These are phyloP conservation scores for Coptotermes formosanus DNA, from an alignment of 1,140 invertebrate species.

Conservation along the genomic window DNA sequence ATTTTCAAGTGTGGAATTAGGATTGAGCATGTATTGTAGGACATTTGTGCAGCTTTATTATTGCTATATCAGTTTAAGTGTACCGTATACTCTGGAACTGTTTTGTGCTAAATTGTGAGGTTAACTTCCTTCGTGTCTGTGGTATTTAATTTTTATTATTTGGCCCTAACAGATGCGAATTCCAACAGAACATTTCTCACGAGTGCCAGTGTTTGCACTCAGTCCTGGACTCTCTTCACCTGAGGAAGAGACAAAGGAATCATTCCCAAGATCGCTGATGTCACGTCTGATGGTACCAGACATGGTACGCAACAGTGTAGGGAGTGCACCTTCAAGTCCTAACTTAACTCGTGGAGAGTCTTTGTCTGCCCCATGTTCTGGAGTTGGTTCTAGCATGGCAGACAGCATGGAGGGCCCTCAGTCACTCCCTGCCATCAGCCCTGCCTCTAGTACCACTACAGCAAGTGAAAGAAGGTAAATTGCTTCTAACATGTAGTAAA, in stretches of 20 bases:
- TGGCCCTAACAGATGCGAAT: constrained; percentile 78
- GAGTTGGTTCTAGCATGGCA: constrained; percentile 42
- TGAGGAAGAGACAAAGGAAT: constrained; percentile 59
- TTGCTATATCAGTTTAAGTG: too few species aligned
- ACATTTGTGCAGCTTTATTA: too few species aligned
- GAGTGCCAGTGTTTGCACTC: constrained; percentile 87
- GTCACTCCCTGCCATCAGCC: constrained; percentile 51
- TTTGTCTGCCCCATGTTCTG: constrained; percentile 42
- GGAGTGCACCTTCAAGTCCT: constrained; percentile 66
- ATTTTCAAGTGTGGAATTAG: too few species aligned
- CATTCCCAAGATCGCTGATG: constrained; percentile 62
- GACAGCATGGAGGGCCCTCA: constrained; percentile 55
- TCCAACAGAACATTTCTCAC: constrained; percentile 92
- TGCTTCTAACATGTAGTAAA: neutral
- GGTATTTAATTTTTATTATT: neutral
- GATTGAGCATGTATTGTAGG: too few species aligned
- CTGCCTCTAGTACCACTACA: constrained; percentile 40
- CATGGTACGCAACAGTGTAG: constrained; percentile 51
- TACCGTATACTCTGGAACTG: too few species aligned
- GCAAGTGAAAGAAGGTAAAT: constrained; percentile 39
- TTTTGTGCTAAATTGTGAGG: too few species aligned
- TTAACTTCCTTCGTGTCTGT: too few species aligned
- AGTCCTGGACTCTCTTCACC: constrained; percentile 75
- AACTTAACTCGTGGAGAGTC: constrained; percentile 48
- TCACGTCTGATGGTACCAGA: constrained; percentile 59